A percentile compares a stretch with the other conserved stretches of the same genome.
Evolutionary conservation across 64 coral and sea anemone genomes (phyloP).

Genomic region (Anthopleura sola): DNA sequence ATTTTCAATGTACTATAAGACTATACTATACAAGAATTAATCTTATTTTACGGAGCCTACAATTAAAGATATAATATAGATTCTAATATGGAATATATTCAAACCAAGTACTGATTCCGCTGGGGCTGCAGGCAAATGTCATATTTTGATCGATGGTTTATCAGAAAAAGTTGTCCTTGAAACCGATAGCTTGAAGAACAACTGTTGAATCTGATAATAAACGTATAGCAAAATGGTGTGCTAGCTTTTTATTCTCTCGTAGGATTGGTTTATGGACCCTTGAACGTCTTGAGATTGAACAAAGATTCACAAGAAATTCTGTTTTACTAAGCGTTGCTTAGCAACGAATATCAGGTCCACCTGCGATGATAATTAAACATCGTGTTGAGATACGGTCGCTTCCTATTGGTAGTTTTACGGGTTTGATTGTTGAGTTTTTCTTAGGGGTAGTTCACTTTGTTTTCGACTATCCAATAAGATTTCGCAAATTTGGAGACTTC

Average conservation of each 20-base stretch:
- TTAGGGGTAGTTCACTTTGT: slow-evolving; percentile 14
- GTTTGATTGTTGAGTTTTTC: slow-evolving; percentile 30
- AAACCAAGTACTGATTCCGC: not conserved
- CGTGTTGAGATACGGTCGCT: not conserved
- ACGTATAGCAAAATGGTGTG: not conserved
- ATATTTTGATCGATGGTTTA: not conserved
- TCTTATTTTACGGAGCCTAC: too few species aligned
- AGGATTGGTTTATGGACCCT: slow-evolving; percentile 3
- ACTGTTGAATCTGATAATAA: not conserved
- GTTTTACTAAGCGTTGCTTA: slow-evolving; percentile 20
- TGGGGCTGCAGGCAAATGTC: not conserved
- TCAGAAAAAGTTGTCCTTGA: not conserved
- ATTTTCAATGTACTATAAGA: too few species aligned
- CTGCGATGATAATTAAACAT: slow-evolving; percentile 21
- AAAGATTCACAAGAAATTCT: slow-evolving; percentile 1
- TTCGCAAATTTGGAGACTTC: slow-evolving; percentile 1
- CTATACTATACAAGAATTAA: too few species aligned
- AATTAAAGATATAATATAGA: too few species aligned
- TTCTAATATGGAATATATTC: not conserved
- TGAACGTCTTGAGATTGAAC: slow-evolving; percentile 5
- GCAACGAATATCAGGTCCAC: slow-evolving; percentile 10
- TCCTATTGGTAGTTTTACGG: not conserved
- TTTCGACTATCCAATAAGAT: slow-evolving; percentile 2
- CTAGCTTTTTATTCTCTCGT: not conserved
- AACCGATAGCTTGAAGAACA: not conserved